These are phyloP conservation scores for Etheostoma nigrum DNA, from an alignment of 2,797 vertebrate genomes.

Conservation along the genomic window DNA sequence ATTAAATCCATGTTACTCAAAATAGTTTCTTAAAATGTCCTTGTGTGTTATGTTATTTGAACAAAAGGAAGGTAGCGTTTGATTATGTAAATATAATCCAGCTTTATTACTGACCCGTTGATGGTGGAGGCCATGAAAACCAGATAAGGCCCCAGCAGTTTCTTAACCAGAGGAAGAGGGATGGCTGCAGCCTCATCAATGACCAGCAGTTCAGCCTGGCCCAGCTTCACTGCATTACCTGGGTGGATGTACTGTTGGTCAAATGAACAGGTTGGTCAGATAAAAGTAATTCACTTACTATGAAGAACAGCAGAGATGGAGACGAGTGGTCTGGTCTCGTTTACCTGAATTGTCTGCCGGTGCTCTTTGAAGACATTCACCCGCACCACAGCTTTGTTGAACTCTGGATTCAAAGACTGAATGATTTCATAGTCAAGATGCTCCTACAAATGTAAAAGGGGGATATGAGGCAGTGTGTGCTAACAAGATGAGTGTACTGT, in stretches of 20 bases:
- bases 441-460: constrained; percentile 82
- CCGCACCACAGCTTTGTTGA: constrained; percentile 97
- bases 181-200: constrained; percentile 98
- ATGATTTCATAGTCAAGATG: constrained; percentile 98
- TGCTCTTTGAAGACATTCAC: constrained; percentile 98
- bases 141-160: constrained; percentile 94
- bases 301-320: background rate
- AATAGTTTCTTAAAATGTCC: background rate
- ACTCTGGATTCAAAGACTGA: constrained; percentile 97
- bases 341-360: constrained; percentile 97
- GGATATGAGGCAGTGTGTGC: background rate
- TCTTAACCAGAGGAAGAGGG: constrained; percentile 95
- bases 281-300: background rate
- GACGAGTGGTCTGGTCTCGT: accelerated
- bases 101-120: constrained; percentile 88
- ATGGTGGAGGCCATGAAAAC: constrained; percentile 99
- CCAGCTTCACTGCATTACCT: constrained; percentile 93
- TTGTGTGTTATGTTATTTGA: background rate
- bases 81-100: background rate
- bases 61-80: background rate
- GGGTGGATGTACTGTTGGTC: constrained; percentile 94
- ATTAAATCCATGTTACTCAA: background rate
- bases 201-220: constrained; percentile 96
- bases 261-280: constrained; percentile 13
- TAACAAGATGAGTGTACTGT: background rate